Percentiles rank a stretch among this genome's conserved stretches.
Conservation (phyloP, 2,888 invertebrate species). For the Acrobasis repandana region DNA sequence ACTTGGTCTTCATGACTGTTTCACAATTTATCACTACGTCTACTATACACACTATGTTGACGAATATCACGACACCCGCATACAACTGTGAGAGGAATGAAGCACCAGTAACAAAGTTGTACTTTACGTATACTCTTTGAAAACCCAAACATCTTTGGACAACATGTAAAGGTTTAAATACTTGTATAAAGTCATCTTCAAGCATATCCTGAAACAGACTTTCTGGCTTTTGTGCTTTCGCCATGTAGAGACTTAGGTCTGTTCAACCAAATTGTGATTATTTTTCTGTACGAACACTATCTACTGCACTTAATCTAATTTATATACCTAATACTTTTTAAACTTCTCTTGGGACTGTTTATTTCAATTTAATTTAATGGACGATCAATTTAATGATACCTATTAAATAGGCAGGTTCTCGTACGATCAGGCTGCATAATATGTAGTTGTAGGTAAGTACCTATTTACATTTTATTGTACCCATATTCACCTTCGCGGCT, state of each 20-base stretch:
- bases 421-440: too few species aligned
- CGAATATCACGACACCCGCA: constrained; percentile 42
- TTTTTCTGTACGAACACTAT: too few species aligned
- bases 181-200: constrained; percentile 53
- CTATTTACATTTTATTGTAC: too few species aligned
- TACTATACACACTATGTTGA: constrained; percentile 37
- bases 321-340: too few species aligned
- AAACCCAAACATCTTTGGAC: constrained; percentile 48
- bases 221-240: background rate
- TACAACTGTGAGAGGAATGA: constrained; percentile 45
- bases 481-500: too few species aligned
- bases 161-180: constrained; percentile 50
- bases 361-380: too few species aligned
- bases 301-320: too few species aligned
- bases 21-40: constrained; percentile 39
- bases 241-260: background rate
- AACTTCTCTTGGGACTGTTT: too few species aligned
- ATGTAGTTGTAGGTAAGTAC: too few species aligned
- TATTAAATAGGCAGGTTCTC: too few species aligned
- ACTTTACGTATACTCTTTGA: constrained; percentile 50
- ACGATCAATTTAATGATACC: too few species aligned
- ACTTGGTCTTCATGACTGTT: constrained; percentile 33
- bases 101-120: constrained; percentile 51
- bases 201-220: constrained; percentile 43
- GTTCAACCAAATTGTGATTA: background rate